Evolutionary conservation across 2,888 invertebrate genomes (phyloP), one percentile per base, ranked within the genome.

Genomic region (Macrophya alboannulata): DNA sequence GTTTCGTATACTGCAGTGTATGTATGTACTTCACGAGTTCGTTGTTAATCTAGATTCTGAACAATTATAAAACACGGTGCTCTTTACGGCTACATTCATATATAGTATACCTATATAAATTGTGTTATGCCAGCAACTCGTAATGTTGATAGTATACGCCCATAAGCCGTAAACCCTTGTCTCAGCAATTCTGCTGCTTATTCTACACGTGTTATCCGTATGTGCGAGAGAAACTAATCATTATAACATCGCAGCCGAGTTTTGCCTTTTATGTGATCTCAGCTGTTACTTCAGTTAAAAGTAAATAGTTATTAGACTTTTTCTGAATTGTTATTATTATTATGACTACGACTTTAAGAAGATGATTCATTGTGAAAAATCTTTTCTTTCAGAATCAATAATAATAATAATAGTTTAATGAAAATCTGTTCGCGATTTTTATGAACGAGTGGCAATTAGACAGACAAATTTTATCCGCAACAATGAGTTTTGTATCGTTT

Each of bases 141-240:
- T 10, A 25, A 21, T 62, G 62, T 62, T 62, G 9, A 62, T 12
- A 25, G 48, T 48, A 9, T 48, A 48, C 48, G 8, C 62, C 25
- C 12, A 62, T 62, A 62, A 62, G 12, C 62, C 12, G 25, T 62
- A 62, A 62, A 62, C 62, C 21, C 21, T 62, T 10, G 21, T 4
- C 62, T 25, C 25, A 21, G 62, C 10, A 12, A 55, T 55, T 8
- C 55, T 55, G 55, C 55, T 55, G 48, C 21, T 25, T 62, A 62
- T 62, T 25, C 25, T 12, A 62, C 62, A 62, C 62, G 62, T 62
- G 62, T 62, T 62, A 62, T 62, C 62, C 62, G 62, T 62, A 25
- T 62, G 25, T n/a, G 62, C 12, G 62, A 62, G 62, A 62, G 21
- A 62, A 62, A 62, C 62, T 62, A 55, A 55, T 55, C 55, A 55